Evolutionary conservation across 2,113 vertebrate genomes (phyloP), one percentile per base, ranked within the genome.

Genomic region (Argyrosomus japonicus): DNA sequence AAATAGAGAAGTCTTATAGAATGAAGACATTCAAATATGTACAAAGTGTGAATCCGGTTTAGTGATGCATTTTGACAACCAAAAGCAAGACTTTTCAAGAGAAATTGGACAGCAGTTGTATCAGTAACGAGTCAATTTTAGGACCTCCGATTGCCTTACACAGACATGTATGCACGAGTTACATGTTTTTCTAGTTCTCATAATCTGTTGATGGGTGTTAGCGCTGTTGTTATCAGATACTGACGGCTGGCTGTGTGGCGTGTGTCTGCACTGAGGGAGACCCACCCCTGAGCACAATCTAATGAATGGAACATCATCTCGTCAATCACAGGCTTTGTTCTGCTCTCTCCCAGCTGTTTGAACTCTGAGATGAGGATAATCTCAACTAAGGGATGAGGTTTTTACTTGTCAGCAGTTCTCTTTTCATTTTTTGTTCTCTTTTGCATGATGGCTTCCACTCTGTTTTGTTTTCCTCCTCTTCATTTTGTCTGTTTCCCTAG

Each of bases 321-420:
- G 74, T 93, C 92, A 93, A 93, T 94, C 91, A 87, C 7, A 17
- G 50, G 72, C 91, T 93, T 94, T 94, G 92, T 93, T 91, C 89
- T 79, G 70, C 58, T 83, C 81, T 68, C 45, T 76, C 82, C 67
- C 75, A 62, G 61, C 88, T 85, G 84, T 90, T 93, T 89, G 90
- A 89, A 87, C 88, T 90, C 86, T 2, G 53, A 91, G 78, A 87
- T 50, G 2, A 57, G 82, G 71, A 83, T 86, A 75, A 87, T 82
- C 77, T 83, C 56, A 57, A 67, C 60, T 67, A 61, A 80, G 80
- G 68, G 87, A 82, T 40, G 79, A 63, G 78, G 72, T 82, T 86
- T 84, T 85, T 61, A 75, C 71, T 82, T 82, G 86, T 89, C 79
- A 91, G 84, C 87, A 86, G 40, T 84, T 65, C n/a, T 85, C 9